Base-by-base conservation (phyloP, 2,888 invertebrate species). In the Parnassius smintheus region DNA sequence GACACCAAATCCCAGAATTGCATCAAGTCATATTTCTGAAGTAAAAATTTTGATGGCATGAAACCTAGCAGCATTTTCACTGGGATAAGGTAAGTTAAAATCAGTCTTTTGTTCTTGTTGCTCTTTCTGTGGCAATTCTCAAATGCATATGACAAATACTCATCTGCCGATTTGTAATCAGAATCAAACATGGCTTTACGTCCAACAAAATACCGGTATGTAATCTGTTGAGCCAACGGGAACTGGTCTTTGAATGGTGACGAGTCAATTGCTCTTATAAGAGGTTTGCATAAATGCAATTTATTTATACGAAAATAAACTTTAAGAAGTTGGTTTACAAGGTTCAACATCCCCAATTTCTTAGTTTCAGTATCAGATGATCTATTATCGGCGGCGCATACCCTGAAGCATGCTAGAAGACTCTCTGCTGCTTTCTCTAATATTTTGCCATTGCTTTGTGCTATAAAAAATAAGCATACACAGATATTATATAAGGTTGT, bases 101-200 rank as follows among this genome's bases (percentile, higher is more conserved):
- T 98, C 51, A 98, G 92, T 65, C 97, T 92, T 79, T 99, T 99
- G 84, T 99, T 99, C 76, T 95, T 96, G 62, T 92, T 93, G 65
- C 96, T 96, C 61, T 93, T 93, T 66, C 92, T 93, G 72, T 98
- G 97, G 75, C 99, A 99, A 76, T 96, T 95, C 79, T 96, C 94
- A 83, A 99, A 99, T 0, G 99, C 98, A 85, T 95, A 99, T 0
- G 97, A 95, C 25, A 99, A 87, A 77, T 96, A 97, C 78, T 97
- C 96, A 82, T 99, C 98, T 25, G 99, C 99, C 85, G 95, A 94
- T 82, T 96, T 95, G 79, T 98, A 98, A 81, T 99, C 98, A 61
- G 98, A 98, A 85, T 99, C 99, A 82, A 99, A 99, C 98, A 99
- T 99, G 2, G 98, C 97, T 83, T 99, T 99, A 44, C 99, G 93